These are phyloP conservation scores for Cataglyphis cursor DNA, from an alignment of 2,888 invertebrate species.

Conservation along the genomic window DNA sequence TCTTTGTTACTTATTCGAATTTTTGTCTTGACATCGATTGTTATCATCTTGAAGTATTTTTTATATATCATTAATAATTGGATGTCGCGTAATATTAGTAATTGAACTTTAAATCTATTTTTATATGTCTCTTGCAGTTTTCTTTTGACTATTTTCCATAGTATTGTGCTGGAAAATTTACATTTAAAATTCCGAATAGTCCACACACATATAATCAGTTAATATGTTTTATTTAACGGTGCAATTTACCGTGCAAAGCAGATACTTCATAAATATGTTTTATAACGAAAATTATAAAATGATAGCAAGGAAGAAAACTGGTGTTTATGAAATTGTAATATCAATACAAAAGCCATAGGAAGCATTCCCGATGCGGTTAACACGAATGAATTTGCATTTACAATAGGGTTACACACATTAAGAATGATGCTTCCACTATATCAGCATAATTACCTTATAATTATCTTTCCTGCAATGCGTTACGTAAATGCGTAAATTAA, in stretches of 20 bases:
- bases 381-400: slow-evolving; percentile 33
- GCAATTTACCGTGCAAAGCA: slow-evolving; percentile 15
- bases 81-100: background rate
- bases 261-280: background rate
- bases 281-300: slow-evolving; percentile 17
- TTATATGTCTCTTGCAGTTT: background rate
- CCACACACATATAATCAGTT: slow-evolving; percentile 15
- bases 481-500: slow-evolving; percentile 26
- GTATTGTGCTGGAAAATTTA: background rate
- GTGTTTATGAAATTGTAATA: background rate
- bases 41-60: slow-evolving; percentile 1
- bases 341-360: background rate
- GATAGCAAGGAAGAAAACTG: slow-evolving; percentile 26
- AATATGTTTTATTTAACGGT: slow-evolving; percentile 10
- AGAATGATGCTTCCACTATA: slow-evolving; percentile 32
- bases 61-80: background rate
- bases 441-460: slow-evolving; percentile 43
- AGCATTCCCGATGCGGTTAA: slow-evolving; percentile 22
- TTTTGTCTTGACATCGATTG: background rate
- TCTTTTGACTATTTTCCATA: background rate
- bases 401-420: slow-evolving; percentile 10
- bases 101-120: slow-evolving; percentile 15
- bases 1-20: background rate
- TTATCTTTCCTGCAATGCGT: background rate
- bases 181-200: slow-evolving; percentile 4